These are phyloP conservation scores for Sycophila sp. DNA, from an alignment of 1,140 invertebrate genomes.

Conservation along the genomic window DNA sequence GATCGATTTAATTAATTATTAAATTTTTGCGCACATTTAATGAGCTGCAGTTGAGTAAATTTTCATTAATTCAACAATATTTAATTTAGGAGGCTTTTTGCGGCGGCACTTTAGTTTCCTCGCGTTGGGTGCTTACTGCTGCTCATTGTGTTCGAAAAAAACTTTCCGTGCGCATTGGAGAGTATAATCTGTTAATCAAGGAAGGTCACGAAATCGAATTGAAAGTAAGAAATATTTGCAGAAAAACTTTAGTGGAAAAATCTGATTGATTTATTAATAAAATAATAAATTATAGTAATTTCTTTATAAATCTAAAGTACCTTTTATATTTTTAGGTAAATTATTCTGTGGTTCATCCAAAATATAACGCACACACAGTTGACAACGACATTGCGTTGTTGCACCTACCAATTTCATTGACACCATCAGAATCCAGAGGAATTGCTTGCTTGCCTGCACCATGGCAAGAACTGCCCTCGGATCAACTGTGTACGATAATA, in stretches of 20 bases:
- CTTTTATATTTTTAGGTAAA: slow-evolving; percentile 66
- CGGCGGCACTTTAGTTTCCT: slow-evolving; percentile 87
- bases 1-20: neutral
- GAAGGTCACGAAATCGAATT: slow-evolving; percentile 80
- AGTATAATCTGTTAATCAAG: slow-evolving; percentile 77
- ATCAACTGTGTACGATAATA: slow-evolving; percentile 77
- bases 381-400: slow-evolving; percentile 92
- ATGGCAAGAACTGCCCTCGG: slow-evolving; percentile 66
- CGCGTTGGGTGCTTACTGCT: slow-evolving; percentile 89
- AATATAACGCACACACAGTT: slow-evolving; percentile 87
- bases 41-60: no score
- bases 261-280: neutral
- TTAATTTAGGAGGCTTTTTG: slow-evolving; percentile 82
- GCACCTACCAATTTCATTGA: slow-evolving; percentile 71
- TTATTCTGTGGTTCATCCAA: slow-evolving; percentile 78
- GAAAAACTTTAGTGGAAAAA: neutral
- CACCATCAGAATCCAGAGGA: slow-evolving; percentile 60
- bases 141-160: slow-evolving; percentile 83
- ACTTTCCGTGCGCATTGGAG: slow-evolving; percentile 84
- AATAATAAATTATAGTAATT: neutral
- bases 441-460: slow-evolving; percentile 75
- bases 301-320: neutral
- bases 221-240: slow-evolving; percentile 59
- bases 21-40: no score
- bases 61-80: no score